Evolutionary conservation across 2,888 invertebrate genomes (phyloP), one percentile per base, ranked within the genome.

Genomic region (Ellobium chinense): DNA sequence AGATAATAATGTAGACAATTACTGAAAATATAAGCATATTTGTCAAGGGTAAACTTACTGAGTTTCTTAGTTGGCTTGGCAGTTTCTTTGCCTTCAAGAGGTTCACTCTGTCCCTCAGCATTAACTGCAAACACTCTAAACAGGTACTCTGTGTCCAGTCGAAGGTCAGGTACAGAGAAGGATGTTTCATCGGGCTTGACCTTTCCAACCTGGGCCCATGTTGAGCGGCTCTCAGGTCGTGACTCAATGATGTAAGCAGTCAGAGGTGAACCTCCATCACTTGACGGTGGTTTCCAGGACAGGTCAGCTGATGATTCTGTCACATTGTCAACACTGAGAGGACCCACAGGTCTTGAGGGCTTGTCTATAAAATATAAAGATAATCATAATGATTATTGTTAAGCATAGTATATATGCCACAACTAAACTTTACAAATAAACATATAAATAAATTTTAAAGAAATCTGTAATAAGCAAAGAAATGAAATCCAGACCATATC

Each of bases 81-180:
- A 9, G 88, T 85, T 21, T 86, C 85, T 74, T 83, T 86, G 68
- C 79, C 78, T 69, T 86, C 86, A 31, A 86, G 86, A 0, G 98
- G 96, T 85, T 97, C 97, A 62, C 98, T 97, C 0, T 96, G 96
- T 4, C 99, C 99, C 1, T 98, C 98, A 87, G 96, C 96, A 94
- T 97, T 97, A 29, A 96, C 95, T n/a, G 97, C 97, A 72, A 95
- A 94, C 0, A 97, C 97, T n/a, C 97, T 95, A 95, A 97, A 97
- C 91, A 97, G 96, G 90, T 97, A 97, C 0, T 96, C 96, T 94
- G 98, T 94, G 91, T 97, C 97, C 0, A 96, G 86, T 39, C 72
- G 81, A 24, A 89, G 85, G 60, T 88, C 86, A 46, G 78, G 75
- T 4, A 85, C 85, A 21, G 85, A 87, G 83, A 82, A 86, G 39